Percentiles rank a stretch among this genome's conserved stretches.
These are phyloP conservation scores for Theonella swinhoei DNA, from an alignment of 37 sponge, comb jelly and placozoan genomes.

Conservation along the genomic window DNA sequence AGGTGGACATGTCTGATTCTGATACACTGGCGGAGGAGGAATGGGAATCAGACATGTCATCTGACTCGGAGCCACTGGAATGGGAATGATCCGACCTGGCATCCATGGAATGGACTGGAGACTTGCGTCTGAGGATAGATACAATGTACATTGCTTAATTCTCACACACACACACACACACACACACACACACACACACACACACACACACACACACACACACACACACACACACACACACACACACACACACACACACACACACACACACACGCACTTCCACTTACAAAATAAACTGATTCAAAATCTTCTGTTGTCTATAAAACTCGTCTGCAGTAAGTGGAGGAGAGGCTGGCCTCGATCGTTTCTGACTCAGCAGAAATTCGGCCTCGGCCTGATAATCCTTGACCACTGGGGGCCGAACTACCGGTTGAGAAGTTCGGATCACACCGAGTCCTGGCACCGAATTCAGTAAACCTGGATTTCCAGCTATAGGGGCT, in stretches of 20 bases:
- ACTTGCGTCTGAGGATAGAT: background rate
- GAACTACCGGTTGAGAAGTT: background rate
- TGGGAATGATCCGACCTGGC: background rate
- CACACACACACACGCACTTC: no score
- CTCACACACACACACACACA: no score
- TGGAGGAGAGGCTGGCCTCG: conserved; percentile 35
- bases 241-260: no score
- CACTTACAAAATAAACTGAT: background rate
- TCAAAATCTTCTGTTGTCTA: conserved; percentile 57
- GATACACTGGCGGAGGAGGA: background rate
- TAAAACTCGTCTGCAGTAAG: conserved; percentile 77
- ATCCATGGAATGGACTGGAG: background rate
- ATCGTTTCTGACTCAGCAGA: background rate
- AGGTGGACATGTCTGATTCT: background rate
- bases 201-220: no score
- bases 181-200: no score
- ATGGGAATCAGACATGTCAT: conserved; percentile 17
- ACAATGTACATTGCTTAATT: no score
- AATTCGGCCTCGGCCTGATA: background rate
- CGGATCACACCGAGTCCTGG: background rate
- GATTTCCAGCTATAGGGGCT: background rate
- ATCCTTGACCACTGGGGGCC: background rate
- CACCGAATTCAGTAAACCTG: background rate
- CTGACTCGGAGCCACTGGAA: conserved; percentile 9
- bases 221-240: no score